phyloP scores from a whole-genome alignment of 1,140 invertebrate species.

The Drosophila busckii region DNA sequence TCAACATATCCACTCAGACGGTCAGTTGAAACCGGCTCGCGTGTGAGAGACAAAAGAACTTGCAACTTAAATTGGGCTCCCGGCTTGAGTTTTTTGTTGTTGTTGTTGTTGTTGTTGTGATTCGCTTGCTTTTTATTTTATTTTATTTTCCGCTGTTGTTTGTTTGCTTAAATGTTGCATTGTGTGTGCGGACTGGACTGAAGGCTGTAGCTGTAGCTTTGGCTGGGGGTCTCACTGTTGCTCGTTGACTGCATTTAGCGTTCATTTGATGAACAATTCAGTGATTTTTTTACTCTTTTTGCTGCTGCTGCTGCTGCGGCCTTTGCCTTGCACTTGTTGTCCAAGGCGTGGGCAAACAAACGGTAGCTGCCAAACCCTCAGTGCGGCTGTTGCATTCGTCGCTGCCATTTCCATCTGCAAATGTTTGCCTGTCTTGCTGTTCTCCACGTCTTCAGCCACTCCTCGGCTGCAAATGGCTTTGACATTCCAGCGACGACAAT shows the following conservation, averaged over 20 bases:
- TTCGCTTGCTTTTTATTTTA: too few relatives aligned
- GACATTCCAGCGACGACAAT: slow-evolving; percentile 60
- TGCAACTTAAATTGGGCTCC: slow-evolving; percentile 58
- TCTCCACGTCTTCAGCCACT: slow-evolving; percentile 14
- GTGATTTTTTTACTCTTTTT: too few relatives aligned
- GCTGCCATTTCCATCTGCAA: slow-evolving; percentile 17
- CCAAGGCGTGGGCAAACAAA: slow-evolving; percentile 48
- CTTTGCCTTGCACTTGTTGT: slow-evolving; percentile 65
- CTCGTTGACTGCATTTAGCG: slow-evolving; percentile 52
- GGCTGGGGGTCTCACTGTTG: slow-evolving; percentile 4
- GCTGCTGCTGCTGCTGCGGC: too few relatives aligned
- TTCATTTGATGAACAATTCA: slow-evolving; percentile 74
- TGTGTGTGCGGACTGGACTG: slow-evolving; percentile 31
- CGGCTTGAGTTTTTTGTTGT: slow-evolving; percentile 7
- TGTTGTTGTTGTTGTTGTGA: slow-evolving; percentile 9
- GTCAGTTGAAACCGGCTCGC: slow-evolving; percentile 34
- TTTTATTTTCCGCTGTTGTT: slow-evolving; percentile 16
- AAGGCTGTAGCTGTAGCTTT: slow-evolving; percentile 6
- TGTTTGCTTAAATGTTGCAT: slow-evolving; percentile 76
- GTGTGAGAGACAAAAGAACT: slow-evolving; percentile 36
- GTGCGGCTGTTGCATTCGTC: slow-evolving; percentile 5
- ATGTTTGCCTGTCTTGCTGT: slow-evolving; percentile 26
- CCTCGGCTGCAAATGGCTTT: slow-evolving; percentile 63
- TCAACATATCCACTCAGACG: slow-evolving; percentile 18
- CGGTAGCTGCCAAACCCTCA: slow-evolving; percentile 37